Evolutionary conservation across 1,140 invertebrate species (phyloP).

Genomic region (Drosophila pseudoobscura): DNA sequence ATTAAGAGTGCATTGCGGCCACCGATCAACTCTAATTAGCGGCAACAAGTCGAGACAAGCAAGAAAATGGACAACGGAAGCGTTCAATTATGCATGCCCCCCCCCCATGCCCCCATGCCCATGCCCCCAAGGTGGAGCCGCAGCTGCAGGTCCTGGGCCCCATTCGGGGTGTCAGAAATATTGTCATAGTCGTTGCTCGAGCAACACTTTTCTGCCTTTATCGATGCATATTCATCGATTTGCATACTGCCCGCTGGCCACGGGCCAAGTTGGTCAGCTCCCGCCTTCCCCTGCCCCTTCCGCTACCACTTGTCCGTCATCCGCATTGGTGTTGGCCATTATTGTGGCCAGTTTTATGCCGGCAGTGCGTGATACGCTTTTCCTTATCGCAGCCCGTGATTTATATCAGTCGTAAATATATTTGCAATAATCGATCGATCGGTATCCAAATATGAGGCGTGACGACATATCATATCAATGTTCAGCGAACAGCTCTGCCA

Average conservation of each 20-base stretch:
- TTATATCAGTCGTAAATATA: slow-evolving; percentile 52
- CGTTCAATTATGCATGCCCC: slow-evolving; percentile 52
- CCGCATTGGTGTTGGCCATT: no score
- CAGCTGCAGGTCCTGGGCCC: slow-evolving; percentile 30
- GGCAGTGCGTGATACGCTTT: slow-evolving; percentile 54
- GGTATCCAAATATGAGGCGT: slow-evolving; percentile 40
- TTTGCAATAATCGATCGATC: slow-evolving; percentile 20
- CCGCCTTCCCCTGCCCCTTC: background rate
- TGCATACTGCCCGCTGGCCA: slow-evolving; percentile 32
- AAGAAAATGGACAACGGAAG: slow-evolving; percentile 56
- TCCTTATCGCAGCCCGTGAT: slow-evolving; percentile 49
- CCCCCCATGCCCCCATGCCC: no score
- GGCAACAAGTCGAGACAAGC: slow-evolving; percentile 61
- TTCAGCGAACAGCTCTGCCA: slow-evolving; percentile 36
- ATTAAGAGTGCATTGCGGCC: slow-evolving; percentile 42
- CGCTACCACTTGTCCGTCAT: no score
- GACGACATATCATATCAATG: slow-evolving; percentile 24
- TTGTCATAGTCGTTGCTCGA: slow-evolving; percentile 54
- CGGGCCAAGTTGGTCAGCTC: slow-evolving; percentile 10
- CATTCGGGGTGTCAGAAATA: slow-evolving; percentile 64
- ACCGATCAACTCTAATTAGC: slow-evolving; percentile 69
- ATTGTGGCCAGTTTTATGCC: slow-evolving; percentile 25
- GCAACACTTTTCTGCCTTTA: slow-evolving; percentile 52
- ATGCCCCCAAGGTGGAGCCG: slow-evolving; percentile 1
- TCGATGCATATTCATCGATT: slow-evolving; percentile 21